phyloP scores from a whole-genome alignment of 2,888 invertebrate species.

The Heterodera filipjevi region DNA sequence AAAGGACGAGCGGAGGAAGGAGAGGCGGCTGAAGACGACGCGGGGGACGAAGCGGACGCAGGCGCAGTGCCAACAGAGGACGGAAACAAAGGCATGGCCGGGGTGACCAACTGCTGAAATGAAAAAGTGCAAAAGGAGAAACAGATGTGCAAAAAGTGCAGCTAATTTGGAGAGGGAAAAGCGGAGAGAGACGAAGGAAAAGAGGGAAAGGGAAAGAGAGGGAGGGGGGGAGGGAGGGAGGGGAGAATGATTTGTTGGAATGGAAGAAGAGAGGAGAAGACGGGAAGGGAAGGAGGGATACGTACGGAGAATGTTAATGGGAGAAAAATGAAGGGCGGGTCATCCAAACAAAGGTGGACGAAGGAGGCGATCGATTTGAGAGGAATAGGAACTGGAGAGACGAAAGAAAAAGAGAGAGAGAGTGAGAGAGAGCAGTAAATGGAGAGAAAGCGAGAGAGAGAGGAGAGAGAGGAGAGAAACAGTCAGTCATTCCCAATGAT shows the following conservation, averaged over 20 bases:
- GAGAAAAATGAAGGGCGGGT: slow-evolving; percentile 13
- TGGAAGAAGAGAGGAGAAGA: no score
- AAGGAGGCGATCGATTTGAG: slow-evolving; percentile 2
- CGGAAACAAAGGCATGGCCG: slow-evolving; percentile 1
- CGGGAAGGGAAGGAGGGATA: neutral
- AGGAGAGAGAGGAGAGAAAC: neutral
- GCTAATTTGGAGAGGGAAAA: neutral
- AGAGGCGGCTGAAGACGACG: slow-evolving; percentile 1
- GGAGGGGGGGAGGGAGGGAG: neutral
- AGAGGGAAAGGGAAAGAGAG: neutral
- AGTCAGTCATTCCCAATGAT: no score
- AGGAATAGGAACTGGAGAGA: neutral
- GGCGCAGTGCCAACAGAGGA: slow-evolving; percentile 3
- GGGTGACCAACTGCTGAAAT: slow-evolving; percentile 2
- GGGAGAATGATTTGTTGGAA: neutral
- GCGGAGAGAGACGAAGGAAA: neutral
- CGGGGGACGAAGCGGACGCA: slow-evolving; percentile 11
- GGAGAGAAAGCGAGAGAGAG: neutral
- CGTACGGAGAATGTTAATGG: slow-evolving; percentile 1
- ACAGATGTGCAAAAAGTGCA: neutral
- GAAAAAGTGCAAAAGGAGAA: neutral
- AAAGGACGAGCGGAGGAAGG: slow-evolving; percentile 15
- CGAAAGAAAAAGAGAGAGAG: neutral
- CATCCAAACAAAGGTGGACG: slow-evolving; percentile 22
- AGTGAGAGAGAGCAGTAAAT: slow-evolving; percentile 8